phyloP scores from a whole-genome alignment of 1,140 invertebrate genomes.

The Mya arenaria region DNA sequence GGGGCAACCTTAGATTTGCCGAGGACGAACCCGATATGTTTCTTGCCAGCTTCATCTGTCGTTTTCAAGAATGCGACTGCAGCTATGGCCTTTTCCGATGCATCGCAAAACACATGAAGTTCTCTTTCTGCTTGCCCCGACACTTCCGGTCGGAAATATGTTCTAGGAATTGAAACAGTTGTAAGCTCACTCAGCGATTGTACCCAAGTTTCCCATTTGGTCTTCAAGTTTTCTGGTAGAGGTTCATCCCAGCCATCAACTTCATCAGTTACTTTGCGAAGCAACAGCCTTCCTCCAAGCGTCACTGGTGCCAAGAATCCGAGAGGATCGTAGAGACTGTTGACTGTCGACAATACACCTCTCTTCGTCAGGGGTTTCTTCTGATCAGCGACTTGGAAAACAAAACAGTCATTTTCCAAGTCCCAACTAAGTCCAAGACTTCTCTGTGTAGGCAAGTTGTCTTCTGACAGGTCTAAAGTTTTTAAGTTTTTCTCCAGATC shows the following conservation, averaged over 20 bases:
- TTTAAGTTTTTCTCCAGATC: slow-evolving; percentile 6
- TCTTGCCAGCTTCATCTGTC: not conserved
- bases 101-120: slow-evolving; percentile 57
- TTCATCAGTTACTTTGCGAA: slow-evolving; percentile 59
- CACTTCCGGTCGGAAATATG: slow-evolving; percentile 5
- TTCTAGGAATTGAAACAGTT: slow-evolving; percentile 25
- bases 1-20: slow-evolving; percentile 63
- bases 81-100: slow-evolving; percentile 51
- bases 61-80: slow-evolving; percentile 36
- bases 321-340: slow-evolving; percentile 60
- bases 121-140: not conserved
- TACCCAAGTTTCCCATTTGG: slow-evolving; percentile 6
- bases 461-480: slow-evolving; percentile 23
- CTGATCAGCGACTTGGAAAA: slow-evolving; percentile 13
- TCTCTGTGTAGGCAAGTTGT: slow-evolving; percentile 48
- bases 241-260: slow-evolving; percentile 50
- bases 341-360: slow-evolving; percentile 18
- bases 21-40: slow-evolving; percentile 15
- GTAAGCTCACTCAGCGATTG: not conserved
- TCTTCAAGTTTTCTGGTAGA: slow-evolving; percentile 20
- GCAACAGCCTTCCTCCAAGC: slow-evolving; percentile 58
- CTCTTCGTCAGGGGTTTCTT: slow-evolving; percentile 27
- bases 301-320: slow-evolving; percentile 56
- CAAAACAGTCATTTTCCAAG: slow-evolving; percentile 43
- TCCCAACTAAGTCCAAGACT: slow-evolving; percentile 49